Conservation (phyloP, 2,797 vertebrate species). For the Tragelaphus eurycerus region DNA sequence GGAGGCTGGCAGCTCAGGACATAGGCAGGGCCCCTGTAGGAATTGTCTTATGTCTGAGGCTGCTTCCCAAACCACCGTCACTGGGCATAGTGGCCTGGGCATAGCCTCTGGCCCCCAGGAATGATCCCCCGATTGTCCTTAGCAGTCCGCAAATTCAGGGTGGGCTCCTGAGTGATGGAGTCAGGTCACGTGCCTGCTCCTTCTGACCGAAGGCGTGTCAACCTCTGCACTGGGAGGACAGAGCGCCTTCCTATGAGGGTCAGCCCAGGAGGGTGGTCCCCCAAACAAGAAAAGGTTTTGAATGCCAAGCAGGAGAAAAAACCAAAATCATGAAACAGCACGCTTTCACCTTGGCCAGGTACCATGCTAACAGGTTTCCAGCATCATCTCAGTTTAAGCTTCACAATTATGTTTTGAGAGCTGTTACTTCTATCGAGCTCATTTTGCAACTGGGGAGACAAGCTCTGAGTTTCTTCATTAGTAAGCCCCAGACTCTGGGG, state of each 20-base stretch:
- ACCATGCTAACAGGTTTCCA: neutral
- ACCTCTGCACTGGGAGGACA: neutral
- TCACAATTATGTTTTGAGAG: neutral
- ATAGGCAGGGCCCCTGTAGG: neutral
- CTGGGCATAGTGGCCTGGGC: neutral
- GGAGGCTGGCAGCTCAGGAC: neutral
- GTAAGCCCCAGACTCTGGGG: neutral
- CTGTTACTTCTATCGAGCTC: neutral
- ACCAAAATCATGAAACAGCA: neutral
- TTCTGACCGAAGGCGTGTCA: neutral
- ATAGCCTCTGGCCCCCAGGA: rapidly evolving
- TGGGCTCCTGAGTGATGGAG: neutral
- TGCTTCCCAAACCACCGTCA: rapidly evolving
- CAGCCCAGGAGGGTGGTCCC: neutral
- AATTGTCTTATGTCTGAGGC: neutral
- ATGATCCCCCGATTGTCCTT: neutral
- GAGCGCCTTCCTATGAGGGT: neutral
- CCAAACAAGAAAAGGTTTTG: neutral
- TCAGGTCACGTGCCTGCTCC: neutral
- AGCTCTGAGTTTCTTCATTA: neutral
- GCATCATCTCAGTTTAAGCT: neutral
- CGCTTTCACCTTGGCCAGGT: neutral
- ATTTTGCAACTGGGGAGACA: neutral
- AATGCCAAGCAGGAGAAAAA: neutral
- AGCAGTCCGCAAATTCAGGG: neutral